Base-by-base conservation (phyloP, 2,113 vertebrate species). In the Chaetura pelagica region DNA sequence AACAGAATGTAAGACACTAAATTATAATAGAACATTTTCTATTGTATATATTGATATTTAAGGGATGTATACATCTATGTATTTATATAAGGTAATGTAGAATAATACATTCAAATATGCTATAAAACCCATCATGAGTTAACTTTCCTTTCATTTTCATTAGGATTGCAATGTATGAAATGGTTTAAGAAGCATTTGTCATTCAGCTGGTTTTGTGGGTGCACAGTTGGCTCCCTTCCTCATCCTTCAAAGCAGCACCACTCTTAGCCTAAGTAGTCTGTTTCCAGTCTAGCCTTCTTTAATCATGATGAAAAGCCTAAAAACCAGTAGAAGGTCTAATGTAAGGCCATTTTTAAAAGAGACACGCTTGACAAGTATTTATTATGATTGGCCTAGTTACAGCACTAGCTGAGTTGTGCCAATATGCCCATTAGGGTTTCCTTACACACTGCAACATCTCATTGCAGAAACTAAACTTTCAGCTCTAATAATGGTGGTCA, bases 181-280 rank as follows among this genome's bases (percentile, higher is more conserved):
- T 74, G 3, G 34, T 72, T 96, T 51, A 52, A 55, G 34, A 46
- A 90, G 5, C 5, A 71, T 68, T 93, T 96, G 9, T 82, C 61
- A 63, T 94, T 86, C 57, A 48, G 35, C 29, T 96, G 74, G 58
- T 95, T 96, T 84, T 94, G 63, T 71, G 95, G 88, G 55, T 89
- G 34, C 44, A 35, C 19, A 84, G 48, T 73, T 81, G 54, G 14
- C 51, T 95, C 13, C 68, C 66, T 89, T 59, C 82, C 75, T 95
- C 46, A 20, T 81, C 64, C 29, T 84, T 84, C 55, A 92, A 94
- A 94, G 77, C 44, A 96, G 35, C 40, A 46, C 44, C n/a, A 40
- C n/a, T 66, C 30, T 84, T 66, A 93, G n/a, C 14, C 32, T 84
- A 88, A 95, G 69, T 6, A 84, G 62, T 61, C 84, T 71, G 29